Base-by-base conservation (phyloP, 2,888 invertebrate species). In the Pecten maximus region DNA sequence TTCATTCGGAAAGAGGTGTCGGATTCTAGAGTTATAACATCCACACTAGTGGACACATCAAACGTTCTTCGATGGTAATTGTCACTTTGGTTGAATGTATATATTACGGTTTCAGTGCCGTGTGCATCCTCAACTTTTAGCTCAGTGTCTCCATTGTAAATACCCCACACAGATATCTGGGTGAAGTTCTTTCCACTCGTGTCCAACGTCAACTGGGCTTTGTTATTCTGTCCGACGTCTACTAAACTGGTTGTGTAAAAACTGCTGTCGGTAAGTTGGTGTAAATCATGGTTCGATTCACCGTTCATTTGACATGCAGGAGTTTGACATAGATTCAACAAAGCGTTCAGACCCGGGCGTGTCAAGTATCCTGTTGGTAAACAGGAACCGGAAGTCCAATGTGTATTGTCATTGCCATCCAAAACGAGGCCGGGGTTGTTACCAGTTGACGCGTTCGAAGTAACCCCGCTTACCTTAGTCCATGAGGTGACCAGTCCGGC, bases 311-410 rank as follows among this genome's bases (percentile, higher is more conserved):
- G n/a, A 88, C 94, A 93, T 15, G 88, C 88, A 12, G 91, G 92
- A 0, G 87, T 87, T 12, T 50, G 54, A 40, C 94, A 95, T 2
- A 91, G 89, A 2, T 91, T 91, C 0, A 88, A 40, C 23, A 95
- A 89, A 19, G 94, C 88, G 89, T 95, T 95, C 12, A 93, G 88
- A 40, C 93, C 92, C 19, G 88, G 35, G 28, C 93, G 92, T 40
- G 86, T 60, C 0, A 93, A 40, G 88, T 93, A 95, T 19, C 90
- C 91, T 19, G 40, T 87, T 0, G 95, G 95, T 15, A 94, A 89
- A 89, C 94, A 95, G 50, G 91, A 88, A n/a, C 50, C 90, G 0
- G 95, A 94, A 39, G 91, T 91, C 95, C 95, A 95, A 88, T 94
- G 93, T 0, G 94, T 94, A 87, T 92, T 92, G 88, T 94, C 94